Evolutionary conservation across 2,888 invertebrate genomes (phyloP), one percentile per base, ranked within the genome.

Genomic region (Chalcis sispes): DNA sequence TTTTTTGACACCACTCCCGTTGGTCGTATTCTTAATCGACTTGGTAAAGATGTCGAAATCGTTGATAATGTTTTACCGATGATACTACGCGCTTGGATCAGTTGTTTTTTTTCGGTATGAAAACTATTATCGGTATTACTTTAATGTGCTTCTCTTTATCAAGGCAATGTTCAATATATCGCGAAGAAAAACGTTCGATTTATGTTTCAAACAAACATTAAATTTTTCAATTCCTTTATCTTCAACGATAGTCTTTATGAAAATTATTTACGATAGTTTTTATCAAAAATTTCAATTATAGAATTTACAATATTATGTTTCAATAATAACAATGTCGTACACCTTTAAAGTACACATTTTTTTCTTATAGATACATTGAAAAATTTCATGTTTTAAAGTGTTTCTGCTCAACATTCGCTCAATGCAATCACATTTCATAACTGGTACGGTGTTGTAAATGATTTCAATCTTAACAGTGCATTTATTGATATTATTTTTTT

Each of bases 1-100:
- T 94, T 94, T 89, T 94, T 94, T 89, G 94, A 94, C 87, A 90
- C 91, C 80, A 92, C 93, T 80, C 94, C 94, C 7, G 83, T 91
- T 79, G 94, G 94, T 84, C 90, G 94, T 84, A 90, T 94, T 81
- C 89, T 94, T 67, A 92, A 93, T 89, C 91, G 93, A 82, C 93
- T 94, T 87, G 91, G 92, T 82, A 92, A 91, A 89, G 94, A 94
- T 88, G 89, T 93, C 84, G 92, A 92, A 83, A 91, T 91, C 80
- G 86, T 93, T 82, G 94, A 94, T 89, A 91, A 91, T 83, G 90
- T 91, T 80, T 89, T 94, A 79, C 92, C 93, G 77, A 85, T 86
- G 79, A 90, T 90, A 78, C 80, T 91, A 83, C 90, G 90, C 79
- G 85, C 88, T 82, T 89, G 90, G 86, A 82, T 90, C 32, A 46